Base-by-base conservation (phyloP, 2,797 vertebrate species). In the Rhinichthys osculus region DNA sequence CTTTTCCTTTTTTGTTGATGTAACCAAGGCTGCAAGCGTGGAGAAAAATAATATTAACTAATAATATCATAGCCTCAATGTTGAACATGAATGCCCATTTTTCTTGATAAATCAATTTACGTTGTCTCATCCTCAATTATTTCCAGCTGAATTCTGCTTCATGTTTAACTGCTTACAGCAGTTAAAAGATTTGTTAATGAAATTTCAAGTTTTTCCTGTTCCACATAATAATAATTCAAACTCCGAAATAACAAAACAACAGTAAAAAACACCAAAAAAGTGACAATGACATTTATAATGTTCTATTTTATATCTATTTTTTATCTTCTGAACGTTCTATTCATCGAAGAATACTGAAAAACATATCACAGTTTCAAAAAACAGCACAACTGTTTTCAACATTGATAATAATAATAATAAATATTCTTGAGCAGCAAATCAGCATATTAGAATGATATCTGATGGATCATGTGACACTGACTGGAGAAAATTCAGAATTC, bases 51-150 rank as follows among this genome's bases (percentile, higher is more conserved):
- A 30, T 40, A 71, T 70, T 7, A 71, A 57, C 62, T 57, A 70
- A 71, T 82, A 72, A 82, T 57, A 57, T 57, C 50, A 72, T 19
- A 72, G 23, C 35, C 67, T 71, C 23, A 27, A 11, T 70, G 47
- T 80, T 67, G 33, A 40, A 82, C 33, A 82, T 10, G 14, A 57
- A 57, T 71, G 33, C 14, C 33, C 8, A 64, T 44, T 57, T 82
- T 71, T 82, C 14, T 54, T 42, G 33, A 82, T 57, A 44, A 81
- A 70, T 54, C 40, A n/a, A 80, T 67, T 7, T 44, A 54, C 7
- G 33, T 62, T 42, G 38, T 62, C 76, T 38, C 21, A 40, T 11
- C 13, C 1, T 54, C 17, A 10, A 13, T 70, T 40, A 70, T 70
- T 70, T 70, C 67, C 35, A 21, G 19, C 35, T 70, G 35, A 23